Evolutionary conservation across 2,888 invertebrate genomes (phyloP), one percentile per base, ranked within the genome.

Genomic region (Euphydryas editha): DNA sequence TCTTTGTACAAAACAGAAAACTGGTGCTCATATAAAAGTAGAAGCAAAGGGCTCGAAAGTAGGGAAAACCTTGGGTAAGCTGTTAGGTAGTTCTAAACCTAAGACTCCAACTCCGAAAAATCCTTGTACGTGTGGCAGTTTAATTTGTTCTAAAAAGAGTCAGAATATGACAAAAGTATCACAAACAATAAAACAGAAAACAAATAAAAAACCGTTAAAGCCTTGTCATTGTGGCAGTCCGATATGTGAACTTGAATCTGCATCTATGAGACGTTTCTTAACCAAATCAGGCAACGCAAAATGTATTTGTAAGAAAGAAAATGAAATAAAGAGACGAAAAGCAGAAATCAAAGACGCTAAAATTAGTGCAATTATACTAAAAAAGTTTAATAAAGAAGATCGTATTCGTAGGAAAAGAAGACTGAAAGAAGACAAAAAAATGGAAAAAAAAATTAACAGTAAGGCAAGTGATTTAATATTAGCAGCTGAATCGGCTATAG

Each of bases 401-500:
- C 60, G 24, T 56, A 60, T 62, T 5, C 65, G 72, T 55, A 64
- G 36, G 37, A 69, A 62, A 51, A 62, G 64, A 62, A 73, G 76
- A 37, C 54, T 39, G 11, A 67, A 68, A 65, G 58, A 57, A 15
- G 68, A 75, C 11, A 71, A 55, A 56, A 24, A 54, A 58, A 67
- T 73, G 62, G 71, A 74, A 18, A 68, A 66, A 44, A 73, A 69
- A 64, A 63, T 74, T 3, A 62, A 68, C 37, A 76, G 72, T 63
- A 62, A 73, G 10, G 58, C 72, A 4, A 47, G 68, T 65, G 78
- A 78, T 46, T 4, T 61, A 4, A 13, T 68, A 6, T 67, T 78
- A 20, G 54, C 73, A 2, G 68, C 76, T 8, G 80, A 81, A 65
- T 77, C 81, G 15, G 11, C 72, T 0, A 36, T 74, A 59, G 79